A percentile compares a stretch with the other conserved stretches of the same genome.
Conservation (phyloP, 2,888 invertebrate species). For the Dryobotodes eremita region DNA sequence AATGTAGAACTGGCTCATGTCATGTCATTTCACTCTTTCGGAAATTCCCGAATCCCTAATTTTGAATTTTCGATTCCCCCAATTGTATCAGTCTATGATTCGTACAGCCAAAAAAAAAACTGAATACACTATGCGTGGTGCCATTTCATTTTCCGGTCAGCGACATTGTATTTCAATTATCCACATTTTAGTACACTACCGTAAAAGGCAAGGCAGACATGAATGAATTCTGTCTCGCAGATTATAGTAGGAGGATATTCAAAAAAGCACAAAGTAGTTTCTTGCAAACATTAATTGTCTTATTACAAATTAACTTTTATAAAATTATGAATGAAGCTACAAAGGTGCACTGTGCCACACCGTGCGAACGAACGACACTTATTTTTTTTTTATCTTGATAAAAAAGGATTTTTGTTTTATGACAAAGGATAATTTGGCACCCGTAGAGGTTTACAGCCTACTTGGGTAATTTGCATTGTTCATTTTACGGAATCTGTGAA, state of each 20-base stretch:
- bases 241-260: constrained; percentile 51
- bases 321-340: constrained; percentile 49
- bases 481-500: constrained; percentile 56
- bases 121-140: background rate
- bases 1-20: constrained; percentile 28
- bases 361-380: constrained; percentile 55
- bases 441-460: constrained; percentile 63
- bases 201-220: constrained; percentile 47
- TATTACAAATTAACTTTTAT: constrained; percentile 58
- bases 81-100: background rate
- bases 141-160: constrained; percentile 19
- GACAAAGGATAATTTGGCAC: constrained; percentile 66
- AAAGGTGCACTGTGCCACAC: constrained; percentile 19
- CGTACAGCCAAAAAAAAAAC: constrained; percentile 2
- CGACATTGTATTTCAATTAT: constrained; percentile 45
- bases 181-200: constrained; percentile 54
- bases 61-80: constrained; percentile 3
- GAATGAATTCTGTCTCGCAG: constrained; percentile 50
- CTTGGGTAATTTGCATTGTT: constrained; percentile 64
- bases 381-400: constrained; percentile 44
- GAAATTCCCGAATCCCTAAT: constrained; percentile 8
- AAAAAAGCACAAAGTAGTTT: constrained; percentile 58
- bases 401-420: constrained; percentile 55
- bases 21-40: background rate
- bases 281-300: constrained; percentile 59